phyloP scores from a whole-genome alignment of 2,797 vertebrate species.

The Peromyscus attwateri region DNA sequence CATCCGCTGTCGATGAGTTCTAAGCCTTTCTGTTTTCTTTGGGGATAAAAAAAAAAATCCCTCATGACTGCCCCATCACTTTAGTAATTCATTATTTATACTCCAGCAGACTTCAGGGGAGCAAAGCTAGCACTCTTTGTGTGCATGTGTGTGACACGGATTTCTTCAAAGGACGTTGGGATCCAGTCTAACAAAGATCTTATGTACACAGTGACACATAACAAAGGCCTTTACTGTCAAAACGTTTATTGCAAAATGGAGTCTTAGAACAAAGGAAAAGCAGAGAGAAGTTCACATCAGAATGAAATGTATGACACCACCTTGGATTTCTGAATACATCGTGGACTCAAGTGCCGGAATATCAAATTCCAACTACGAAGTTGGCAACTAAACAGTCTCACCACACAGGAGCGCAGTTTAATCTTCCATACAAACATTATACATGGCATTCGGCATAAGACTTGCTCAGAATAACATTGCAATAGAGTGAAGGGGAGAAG shows the following conservation, averaged over 20 bases:
- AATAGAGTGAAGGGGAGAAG: conserved; percentile 78
- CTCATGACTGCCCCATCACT: conserved; percentile 59
- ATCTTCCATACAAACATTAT: conserved; percentile 88
- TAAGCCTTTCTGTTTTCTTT: conserved; percentile 73
- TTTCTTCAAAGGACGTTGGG: conserved; percentile 72
- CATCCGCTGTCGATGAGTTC: conserved; percentile 33
- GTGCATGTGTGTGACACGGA: conserved; percentile 63
- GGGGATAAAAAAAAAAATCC: conserved; percentile 12
- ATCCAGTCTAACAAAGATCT: conserved; percentile 74
- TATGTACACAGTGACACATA: conserved; percentile 88
- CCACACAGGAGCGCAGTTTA: conserved; percentile 86
- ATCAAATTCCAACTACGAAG: conserved; percentile 85
- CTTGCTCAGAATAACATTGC: conserved; percentile 83
- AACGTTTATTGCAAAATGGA: conserved; percentile 94
- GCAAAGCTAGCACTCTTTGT: conserved; percentile 13
- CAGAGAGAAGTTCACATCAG: conserved; percentile 89
- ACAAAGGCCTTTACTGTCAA: conserved; percentile 89
- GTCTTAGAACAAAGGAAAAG: conserved; percentile 90
- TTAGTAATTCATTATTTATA: conserved; percentile 73
- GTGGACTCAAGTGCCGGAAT: conserved; percentile 85
- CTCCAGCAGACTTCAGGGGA: conserved; percentile 55
- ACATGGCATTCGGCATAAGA: conserved; percentile 85
- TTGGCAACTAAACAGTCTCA: conserved; percentile 83
- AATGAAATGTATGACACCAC: conserved; percentile 88
- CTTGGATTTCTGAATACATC: conserved; percentile 86